These are phyloP conservation scores for Gobio gobio DNA, from an alignment of 2,113 vertebrate genomes.

Conservation along the genomic window DNA sequence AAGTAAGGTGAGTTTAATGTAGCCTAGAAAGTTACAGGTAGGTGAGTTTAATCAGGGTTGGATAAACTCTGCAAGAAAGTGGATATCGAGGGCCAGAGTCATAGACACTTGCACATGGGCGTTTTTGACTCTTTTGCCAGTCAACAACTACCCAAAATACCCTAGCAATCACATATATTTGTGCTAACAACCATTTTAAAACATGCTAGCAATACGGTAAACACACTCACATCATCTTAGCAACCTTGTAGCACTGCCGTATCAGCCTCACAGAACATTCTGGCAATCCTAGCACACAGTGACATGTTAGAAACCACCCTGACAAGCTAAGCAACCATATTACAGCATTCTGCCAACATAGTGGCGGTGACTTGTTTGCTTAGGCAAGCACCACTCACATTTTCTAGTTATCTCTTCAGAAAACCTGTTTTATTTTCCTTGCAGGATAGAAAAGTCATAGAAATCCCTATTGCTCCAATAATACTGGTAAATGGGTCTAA, in stretches of 20 bases:
- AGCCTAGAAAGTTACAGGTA: no score
- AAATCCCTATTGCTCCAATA: neutral
- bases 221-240: neutral
- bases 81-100: no score
- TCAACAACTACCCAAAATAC: no score
- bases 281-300: neutral
- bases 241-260: neutral
- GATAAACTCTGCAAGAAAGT: no score
- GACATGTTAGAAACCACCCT: neutral
- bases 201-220: neutral
- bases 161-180: neutral
- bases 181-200: neutral
- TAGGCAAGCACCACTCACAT: conserved; percentile 15
- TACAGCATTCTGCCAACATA: neutral
- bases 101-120: no score
- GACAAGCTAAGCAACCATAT: conserved; percentile 13
- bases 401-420: conserved; percentile 17
- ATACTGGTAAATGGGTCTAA: neutral
- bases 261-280: neutral
- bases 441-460: neutral
- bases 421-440: conserved; percentile 3
- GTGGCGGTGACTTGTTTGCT: conserved; percentile 2
- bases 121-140: no score
- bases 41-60: no score
- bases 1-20: no score